Conservation (phyloP, 2,888 invertebrate genomes). For the Oxystoma pomonae region DNA sequence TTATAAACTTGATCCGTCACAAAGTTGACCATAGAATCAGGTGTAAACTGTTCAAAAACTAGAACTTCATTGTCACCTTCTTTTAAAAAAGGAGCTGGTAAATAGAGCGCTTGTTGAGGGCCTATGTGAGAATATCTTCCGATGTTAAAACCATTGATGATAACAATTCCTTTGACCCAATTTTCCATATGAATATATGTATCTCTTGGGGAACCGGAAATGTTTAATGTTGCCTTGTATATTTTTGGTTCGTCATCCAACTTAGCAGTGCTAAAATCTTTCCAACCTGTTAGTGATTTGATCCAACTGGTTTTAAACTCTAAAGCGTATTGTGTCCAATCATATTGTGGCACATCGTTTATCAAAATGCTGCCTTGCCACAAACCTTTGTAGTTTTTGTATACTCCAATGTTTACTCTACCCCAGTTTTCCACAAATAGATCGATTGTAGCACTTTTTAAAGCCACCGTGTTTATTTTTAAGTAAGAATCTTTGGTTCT, state of each 20-base stretch:
- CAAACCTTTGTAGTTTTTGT: slow-evolving; percentile 42
- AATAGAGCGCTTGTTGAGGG: slow-evolving; percentile 78
- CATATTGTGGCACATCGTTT: slow-evolving; percentile 41
- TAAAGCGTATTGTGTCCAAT: slow-evolving; percentile 49
- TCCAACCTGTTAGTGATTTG: slow-evolving; percentile 40
- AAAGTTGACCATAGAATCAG: slow-evolving; percentile 32
- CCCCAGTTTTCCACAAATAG: slow-evolving; percentile 74
- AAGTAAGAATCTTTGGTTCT: slow-evolving; percentile 37
- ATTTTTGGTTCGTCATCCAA: slow-evolving; percentile 52
- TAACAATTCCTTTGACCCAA: slow-evolving; percentile 86
- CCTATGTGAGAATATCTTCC: slow-evolving; percentile 77
- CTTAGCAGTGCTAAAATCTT: slow-evolving; percentile 39
- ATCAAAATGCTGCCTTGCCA: slow-evolving; percentile 47
- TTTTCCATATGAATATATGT: slow-evolving; percentile 72
- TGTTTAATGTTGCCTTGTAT: slow-evolving; percentile 52
- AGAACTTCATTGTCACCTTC: slow-evolving; percentile 47
- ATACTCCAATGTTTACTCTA: slow-evolving; percentile 49
- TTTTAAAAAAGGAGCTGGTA: slow-evolving; percentile 71
- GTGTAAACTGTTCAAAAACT: slow-evolving; percentile 43
- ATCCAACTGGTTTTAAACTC: slow-evolving; percentile 49
- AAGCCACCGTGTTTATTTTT: slow-evolving; percentile 31
- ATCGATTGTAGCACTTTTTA: slow-evolving; percentile 38
- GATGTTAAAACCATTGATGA: slow-evolving; percentile 80
- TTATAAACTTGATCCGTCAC: slow-evolving; percentile 19
- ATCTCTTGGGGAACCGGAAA: slow-evolving; percentile 53